Conservation (phyloP, 2,113 vertebrate species). For the Lampris megalopsis region DNA sequence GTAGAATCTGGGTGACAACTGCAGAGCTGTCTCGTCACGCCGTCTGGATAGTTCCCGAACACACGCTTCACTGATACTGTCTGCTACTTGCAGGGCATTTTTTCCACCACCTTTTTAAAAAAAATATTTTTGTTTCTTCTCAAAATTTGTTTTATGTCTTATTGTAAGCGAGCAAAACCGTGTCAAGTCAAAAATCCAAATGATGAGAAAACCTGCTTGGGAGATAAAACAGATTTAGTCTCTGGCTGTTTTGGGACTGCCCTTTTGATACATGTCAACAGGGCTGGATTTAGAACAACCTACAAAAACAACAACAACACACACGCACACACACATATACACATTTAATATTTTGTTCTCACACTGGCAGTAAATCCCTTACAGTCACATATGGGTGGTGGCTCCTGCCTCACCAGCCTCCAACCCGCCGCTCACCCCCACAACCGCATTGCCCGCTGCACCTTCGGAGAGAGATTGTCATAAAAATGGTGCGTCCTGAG, state of each 20-base stretch:
- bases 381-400: slow-evolving; percentile 52
- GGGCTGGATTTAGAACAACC: slow-evolving; percentile 18
- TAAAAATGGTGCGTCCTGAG: slow-evolving; percentile 64
- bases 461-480: slow-evolving; percentile 66
- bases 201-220: no score
- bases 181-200: no score
- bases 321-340: not conserved
- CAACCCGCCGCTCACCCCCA: no score
- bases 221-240: not conserved
- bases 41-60: no score
- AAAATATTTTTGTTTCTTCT: no score
- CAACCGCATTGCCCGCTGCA: slow-evolving; percentile 13
- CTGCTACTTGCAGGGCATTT: no score
- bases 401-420: slow-evolving; percentile 21
- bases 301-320: slow-evolving; percentile 3
- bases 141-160: no score
- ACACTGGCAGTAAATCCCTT: slow-evolving; percentile 65
- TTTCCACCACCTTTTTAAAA: no score
- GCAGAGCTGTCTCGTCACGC: no score
- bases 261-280: slow-evolving; percentile 24
- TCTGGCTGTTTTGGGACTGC: not conserved
- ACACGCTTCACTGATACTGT: no score
- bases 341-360: not conserved
- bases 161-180: no score
- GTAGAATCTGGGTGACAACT: no score